Percentiles rank a stretch among this genome's conserved stretches.
These are phyloP conservation scores for Atta colombica DNA, from an alignment of 1,140 invertebrate species.

Conservation along the genomic window DNA sequence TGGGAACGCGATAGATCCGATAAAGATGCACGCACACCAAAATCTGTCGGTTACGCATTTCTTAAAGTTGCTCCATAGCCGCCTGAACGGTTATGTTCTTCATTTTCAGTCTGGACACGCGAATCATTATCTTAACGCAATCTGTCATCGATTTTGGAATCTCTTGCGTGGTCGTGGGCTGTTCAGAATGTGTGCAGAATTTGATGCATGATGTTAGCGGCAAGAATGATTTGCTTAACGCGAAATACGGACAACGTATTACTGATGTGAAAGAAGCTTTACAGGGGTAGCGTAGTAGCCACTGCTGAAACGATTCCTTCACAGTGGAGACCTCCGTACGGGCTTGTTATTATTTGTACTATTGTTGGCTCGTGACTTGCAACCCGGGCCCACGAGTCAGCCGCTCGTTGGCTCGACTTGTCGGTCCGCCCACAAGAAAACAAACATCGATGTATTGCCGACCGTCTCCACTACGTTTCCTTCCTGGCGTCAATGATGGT, in stretches of 20 bases:
- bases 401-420: conserved; percentile 58
- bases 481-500: conserved; percentile 58
- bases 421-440: conserved; percentile 82
- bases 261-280: conserved; percentile 69
- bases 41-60: conserved; percentile 7
- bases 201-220: neutral
- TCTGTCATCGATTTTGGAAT: neutral
- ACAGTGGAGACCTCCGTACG: conserved; percentile 73
- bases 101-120: neutral
- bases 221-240: neutral
- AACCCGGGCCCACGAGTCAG: conserved; percentile 76
- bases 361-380: conserved; percentile 87
- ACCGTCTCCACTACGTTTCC: conserved; percentile 59
- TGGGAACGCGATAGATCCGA: conserved; percentile 81
- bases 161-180: neutral
- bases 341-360: conserved; percentile 87
- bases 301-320: conserved; percentile 78
- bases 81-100: neutral
- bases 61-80: neutral
- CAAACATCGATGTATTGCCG: conserved; percentile 77
- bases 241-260: neutral
- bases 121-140: neutral
- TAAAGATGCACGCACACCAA: conserved; percentile 79
- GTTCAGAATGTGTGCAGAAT: neutral
- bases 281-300: conserved; percentile 78